Conservation (phyloP, 2,113 vertebrate species). For the Lepus europaeus region DNA sequence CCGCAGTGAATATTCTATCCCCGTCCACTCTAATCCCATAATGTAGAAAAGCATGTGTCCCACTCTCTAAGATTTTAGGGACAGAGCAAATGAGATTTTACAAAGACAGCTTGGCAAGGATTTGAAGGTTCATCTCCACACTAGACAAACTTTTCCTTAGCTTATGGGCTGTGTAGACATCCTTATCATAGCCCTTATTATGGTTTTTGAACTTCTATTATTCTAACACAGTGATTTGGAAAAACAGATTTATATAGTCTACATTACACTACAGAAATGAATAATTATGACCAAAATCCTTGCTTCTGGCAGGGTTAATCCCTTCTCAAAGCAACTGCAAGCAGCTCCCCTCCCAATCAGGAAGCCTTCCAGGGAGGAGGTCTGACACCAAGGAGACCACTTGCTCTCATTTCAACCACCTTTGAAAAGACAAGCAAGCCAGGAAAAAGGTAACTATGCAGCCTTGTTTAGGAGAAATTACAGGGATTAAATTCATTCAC, state of each 20-base stretch:
- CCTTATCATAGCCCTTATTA: not conserved
- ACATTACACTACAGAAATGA: slow-evolving; percentile 43
- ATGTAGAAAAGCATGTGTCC: slow-evolving; percentile 34
- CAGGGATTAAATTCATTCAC: slow-evolving; percentile 34
- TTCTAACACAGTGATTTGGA: not conserved
- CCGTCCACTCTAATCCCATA: not conserved
- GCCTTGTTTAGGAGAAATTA: slow-evolving; percentile 28
- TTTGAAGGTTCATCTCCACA: slow-evolving; percentile 19
- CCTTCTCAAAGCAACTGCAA: slow-evolving; percentile 23
- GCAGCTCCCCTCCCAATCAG: not conserved
- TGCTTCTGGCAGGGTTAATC: slow-evolving; percentile 9
- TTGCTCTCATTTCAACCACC: not conserved
- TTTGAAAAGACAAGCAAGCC: not conserved
- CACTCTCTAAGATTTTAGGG: not conserved
- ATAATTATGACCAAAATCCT: slow-evolving; percentile 8
- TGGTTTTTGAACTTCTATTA: not conserved
- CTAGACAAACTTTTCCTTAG: not conserved
- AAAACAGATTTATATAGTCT: slow-evolving; percentile 31
- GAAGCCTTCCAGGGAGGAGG: not conserved
- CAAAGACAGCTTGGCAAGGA: not conserved
- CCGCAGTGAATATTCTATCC: not conserved
- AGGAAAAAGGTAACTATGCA: not conserved
- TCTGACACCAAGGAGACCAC: not conserved
- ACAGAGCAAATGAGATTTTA: not conserved
- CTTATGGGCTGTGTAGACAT: not conserved